phyloP scores from a whole-genome alignment of 37 sponge, comb jelly and placozoan species.

The Bolinopsis microptera region DNA sequence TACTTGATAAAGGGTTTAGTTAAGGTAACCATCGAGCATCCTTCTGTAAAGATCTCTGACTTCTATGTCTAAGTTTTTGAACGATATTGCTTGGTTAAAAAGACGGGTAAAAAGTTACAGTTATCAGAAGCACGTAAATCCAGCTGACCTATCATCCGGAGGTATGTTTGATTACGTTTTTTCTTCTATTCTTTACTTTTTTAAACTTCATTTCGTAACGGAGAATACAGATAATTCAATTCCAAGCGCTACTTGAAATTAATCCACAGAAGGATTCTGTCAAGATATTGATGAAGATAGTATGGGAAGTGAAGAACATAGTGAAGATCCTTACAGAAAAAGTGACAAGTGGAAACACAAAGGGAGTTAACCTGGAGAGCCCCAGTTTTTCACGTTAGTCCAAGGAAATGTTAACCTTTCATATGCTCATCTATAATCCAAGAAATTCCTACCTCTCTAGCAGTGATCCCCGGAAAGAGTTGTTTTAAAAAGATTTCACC shows the following conservation, averaged over 20 bases:
- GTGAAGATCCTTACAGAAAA: background rate
- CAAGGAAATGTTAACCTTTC: background rate
- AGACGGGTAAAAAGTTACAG: background rate
- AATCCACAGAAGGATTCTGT: background rate
- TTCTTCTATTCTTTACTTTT: too few species aligned
- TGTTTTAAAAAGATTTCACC: too few species aligned
- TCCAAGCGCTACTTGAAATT: background rate
- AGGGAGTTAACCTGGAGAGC: background rate
- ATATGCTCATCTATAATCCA: too few species aligned
- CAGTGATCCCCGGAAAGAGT: too few species aligned
- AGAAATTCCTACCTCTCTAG: too few species aligned
- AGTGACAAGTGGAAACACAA: constrained; percentile 7
- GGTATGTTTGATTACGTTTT: too few species aligned
- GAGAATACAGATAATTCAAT: too few species aligned
- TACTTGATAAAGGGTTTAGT: too few species aligned
- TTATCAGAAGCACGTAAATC: background rate
- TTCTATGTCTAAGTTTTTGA: background rate
- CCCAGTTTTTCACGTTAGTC: constrained; percentile 7
- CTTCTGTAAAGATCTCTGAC: background rate
- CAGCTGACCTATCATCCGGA: background rate
- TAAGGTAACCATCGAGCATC: background rate
- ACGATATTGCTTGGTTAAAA: background rate
- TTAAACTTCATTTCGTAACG: too few species aligned
- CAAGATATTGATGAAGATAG: constrained; percentile 12
- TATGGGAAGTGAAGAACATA: constrained; percentile 3